phyloP scores from a whole-genome alignment of 2,797 vertebrate genomes.

The Liasis olivaceus region DNA sequence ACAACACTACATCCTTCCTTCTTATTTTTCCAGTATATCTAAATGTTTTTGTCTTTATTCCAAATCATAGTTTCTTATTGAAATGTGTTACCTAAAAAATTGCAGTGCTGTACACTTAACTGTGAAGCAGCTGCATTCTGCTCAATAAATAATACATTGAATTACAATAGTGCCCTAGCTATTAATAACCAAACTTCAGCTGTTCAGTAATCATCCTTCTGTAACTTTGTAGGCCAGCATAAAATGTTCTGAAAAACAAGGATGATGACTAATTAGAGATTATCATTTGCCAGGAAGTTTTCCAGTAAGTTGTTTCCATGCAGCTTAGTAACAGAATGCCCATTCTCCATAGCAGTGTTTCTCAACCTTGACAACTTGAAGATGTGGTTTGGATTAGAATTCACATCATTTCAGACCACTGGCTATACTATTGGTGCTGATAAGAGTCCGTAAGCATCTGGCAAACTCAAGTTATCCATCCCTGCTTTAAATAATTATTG shows the following conservation, averaged over 20 bases:
- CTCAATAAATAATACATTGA: conserved; percentile 6
- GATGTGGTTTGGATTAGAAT: not conserved
- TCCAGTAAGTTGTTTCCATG: not conserved
- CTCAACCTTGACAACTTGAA: not conserved
- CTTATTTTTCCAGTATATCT: not conserved
- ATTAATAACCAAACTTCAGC: not conserved
- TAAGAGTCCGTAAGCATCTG: not conserved
- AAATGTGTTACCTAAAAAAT: not conserved
- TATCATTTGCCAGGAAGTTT: not conserved
- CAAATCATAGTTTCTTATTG: not conserved
- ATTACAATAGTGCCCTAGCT: not conserved
- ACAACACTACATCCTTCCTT: not conserved
- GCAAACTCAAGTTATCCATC: too few species aligned
- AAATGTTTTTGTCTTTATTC: not conserved
- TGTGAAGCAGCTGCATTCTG: not conserved
- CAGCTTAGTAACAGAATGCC: not conserved
- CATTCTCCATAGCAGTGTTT: not conserved
- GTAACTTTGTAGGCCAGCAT: not conserved
- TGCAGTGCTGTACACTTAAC: not conserved
- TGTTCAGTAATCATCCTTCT: not conserved
- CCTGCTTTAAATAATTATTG: not conserved
- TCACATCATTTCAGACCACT: not conserved
- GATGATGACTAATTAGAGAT: not conserved
- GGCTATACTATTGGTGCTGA: not conserved
- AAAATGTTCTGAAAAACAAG: not conserved